phyloP scores from a whole-genome alignment of 1,140 invertebrate genomes.

The Oscheius sp. region DNA sequence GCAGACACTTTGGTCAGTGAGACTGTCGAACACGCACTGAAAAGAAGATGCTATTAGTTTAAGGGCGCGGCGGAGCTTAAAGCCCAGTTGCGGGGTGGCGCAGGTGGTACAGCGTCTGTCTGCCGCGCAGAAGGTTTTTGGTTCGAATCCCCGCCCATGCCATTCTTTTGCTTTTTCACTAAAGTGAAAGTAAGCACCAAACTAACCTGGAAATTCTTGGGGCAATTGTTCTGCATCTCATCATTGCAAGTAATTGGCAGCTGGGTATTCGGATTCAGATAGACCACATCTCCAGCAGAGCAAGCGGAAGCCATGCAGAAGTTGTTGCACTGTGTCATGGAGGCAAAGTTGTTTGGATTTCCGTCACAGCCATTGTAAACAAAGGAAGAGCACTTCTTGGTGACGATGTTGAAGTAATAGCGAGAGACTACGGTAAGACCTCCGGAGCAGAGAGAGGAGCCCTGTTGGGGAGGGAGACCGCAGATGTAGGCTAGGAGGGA shows the following conservation, averaged over 20 bases:
- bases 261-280: constrained; percentile 36
- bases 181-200: not conserved
- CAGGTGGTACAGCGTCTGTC: not conserved
- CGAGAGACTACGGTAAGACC: constrained; percentile 34
- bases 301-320: constrained; percentile 42
- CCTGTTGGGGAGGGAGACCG: constrained; percentile 40
- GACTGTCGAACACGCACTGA: constrained; percentile 36
- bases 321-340: constrained; percentile 37
- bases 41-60: not conserved
- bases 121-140: too few relatives aligned
- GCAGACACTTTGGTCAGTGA: constrained; percentile 41
- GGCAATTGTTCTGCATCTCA: constrained; percentile 43
- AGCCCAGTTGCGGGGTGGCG: too few relatives aligned
- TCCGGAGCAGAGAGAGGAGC: constrained; percentile 35
- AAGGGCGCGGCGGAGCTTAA: not conserved
- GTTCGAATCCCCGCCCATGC: too few relatives aligned
- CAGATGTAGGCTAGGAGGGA: constrained; percentile 41
- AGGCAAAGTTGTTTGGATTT: constrained; percentile 40
- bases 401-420: constrained; percentile 44
- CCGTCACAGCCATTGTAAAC: constrained; percentile 42
- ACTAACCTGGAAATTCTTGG: constrained; percentile 36
- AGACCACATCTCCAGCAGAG: constrained; percentile 38
- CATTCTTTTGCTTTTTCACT: too few relatives aligned
- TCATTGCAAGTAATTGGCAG: constrained; percentile 38
- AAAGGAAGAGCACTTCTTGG: constrained; percentile 35